Conservation (phyloP, 2,113 vertebrate genomes). For the Ceratotherium simum region DNA sequence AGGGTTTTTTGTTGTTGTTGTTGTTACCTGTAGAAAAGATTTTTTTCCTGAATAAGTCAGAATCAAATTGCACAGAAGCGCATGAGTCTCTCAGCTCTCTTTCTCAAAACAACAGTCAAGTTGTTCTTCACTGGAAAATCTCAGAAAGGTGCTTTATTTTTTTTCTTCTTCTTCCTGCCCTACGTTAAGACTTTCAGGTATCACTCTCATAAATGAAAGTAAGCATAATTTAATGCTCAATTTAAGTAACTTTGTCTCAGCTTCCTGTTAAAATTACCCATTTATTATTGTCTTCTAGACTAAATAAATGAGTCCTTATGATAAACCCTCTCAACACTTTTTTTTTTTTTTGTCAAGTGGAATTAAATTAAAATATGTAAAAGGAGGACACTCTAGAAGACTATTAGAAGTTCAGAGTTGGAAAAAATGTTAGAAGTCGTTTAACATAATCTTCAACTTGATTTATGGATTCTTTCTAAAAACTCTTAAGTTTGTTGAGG, state of each 20-base stretch:
- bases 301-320: neutral
- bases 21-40: neutral
- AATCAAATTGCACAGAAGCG: neutral
- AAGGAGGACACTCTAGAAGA: neutral
- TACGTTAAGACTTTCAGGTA: neutral
- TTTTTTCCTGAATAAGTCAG: neutral
- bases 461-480: slow-evolving; percentile 56
- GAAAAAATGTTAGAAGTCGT: slow-evolving; percentile 15
- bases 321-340: neutral
- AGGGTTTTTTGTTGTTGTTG: neutral
- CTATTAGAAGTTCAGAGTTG: neutral
- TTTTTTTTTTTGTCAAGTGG: neutral
- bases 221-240: slow-evolving; percentile 5
- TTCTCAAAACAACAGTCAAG: neutral
- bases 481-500: slow-evolving; percentile 3
- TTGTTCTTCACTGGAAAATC: neutral
- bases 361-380: neutral
- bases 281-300: neutral
- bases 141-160: neutral
- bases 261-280: neutral
- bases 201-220: slow-evolving; percentile 22
- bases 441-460: slow-evolving; percentile 41
- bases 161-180: neutral
- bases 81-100: neutral
- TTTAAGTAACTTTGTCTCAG: slow-evolving; percentile 14